These are phyloP conservation scores for Crioceris asparagi DNA, from an alignment of 2,888 invertebrate species.

Conservation along the genomic window DNA sequence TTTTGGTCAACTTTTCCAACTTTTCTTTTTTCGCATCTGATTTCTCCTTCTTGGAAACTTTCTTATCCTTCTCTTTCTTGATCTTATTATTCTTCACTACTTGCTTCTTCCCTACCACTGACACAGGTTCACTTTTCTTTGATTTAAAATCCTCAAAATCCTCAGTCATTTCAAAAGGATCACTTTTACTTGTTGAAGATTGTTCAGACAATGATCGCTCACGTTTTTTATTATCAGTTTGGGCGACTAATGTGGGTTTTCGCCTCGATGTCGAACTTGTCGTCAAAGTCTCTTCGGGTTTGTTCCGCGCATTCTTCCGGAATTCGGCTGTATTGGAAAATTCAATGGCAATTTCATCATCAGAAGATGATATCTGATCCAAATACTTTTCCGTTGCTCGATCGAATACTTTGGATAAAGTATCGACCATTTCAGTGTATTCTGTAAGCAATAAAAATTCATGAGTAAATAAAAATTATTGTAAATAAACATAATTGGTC, in stretches of 20 bases:
- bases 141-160: not conserved
- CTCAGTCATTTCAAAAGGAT: slow-evolving; percentile 7
- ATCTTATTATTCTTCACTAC: slow-evolving; percentile 11
- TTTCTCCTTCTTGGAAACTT: slow-evolving; percentile 9
- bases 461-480: no score
- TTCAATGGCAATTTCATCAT: slow-evolving; percentile 63
- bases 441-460: no score
- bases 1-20: slow-evolving; percentile 8
- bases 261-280: slow-evolving; percentile 21
- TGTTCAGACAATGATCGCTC: slow-evolving; percentile 29
- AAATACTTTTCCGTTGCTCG: slow-evolving; percentile 73
- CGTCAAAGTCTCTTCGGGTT: slow-evolving; percentile 16
- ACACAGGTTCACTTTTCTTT: slow-evolving; percentile 10
- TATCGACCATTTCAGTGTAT: slow-evolving; percentile 81
- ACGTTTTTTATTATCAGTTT: slow-evolving; percentile 30
- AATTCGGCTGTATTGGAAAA: slow-evolving; percentile 39
- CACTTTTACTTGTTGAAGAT: slow-evolving; percentile 9
- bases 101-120: slow-evolving; percentile 11
- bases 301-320: not conserved
- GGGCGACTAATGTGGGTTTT: slow-evolving; percentile 30
- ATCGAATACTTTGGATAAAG: slow-evolving; percentile 70
- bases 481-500: no score
- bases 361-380: slow-evolving; percentile 69
- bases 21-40: slow-evolving; percentile 8
- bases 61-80: slow-evolving; percentile 11